Evolutionary conservation across 2,797 vertebrate genomes (phyloP).

Genomic region (Acipenser transmontanus): DNA sequence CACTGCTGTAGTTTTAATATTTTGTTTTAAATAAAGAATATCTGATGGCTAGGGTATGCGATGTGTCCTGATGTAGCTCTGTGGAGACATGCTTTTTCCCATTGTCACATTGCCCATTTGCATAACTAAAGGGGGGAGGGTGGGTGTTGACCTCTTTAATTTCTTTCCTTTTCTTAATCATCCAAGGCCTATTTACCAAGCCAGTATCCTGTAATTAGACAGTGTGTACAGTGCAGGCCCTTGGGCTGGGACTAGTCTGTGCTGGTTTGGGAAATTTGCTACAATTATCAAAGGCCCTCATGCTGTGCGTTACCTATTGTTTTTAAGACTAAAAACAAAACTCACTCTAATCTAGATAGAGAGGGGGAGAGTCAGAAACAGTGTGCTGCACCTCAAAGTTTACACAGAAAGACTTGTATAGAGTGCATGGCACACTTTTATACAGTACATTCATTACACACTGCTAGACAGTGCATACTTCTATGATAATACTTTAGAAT

Average conservation of each 20-base stretch:
- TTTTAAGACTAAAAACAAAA: neutral
- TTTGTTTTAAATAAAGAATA: too few species aligned
- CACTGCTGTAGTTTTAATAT: too few species aligned
- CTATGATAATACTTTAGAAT: too few species aligned
- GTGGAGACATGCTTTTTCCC: constrained; percentile 45
- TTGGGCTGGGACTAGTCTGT: constrained; percentile 63
- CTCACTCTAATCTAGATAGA: too few species aligned
- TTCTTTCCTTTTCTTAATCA: constrained; percentile 83
- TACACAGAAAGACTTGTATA: too few species aligned
- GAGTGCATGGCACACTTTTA: too few species aligned
- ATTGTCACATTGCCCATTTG: constrained; percentile 75
- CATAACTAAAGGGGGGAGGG: constrained; percentile 80
- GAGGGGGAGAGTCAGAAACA: too few species aligned
- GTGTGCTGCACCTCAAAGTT: too few species aligned
- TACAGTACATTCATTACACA: too few species aligned
- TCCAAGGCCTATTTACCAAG: constrained; percentile 71
- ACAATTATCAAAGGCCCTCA: constrained; percentile 37
- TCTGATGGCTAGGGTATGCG: neutral
- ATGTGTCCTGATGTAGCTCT: neutral
- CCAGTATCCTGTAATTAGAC: constrained; percentile 92
- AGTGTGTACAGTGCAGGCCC: constrained; percentile 75
- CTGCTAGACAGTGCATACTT: too few species aligned
- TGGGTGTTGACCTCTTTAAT: constrained; percentile 60
- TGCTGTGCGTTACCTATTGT: constrained; percentile 20
- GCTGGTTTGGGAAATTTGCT: constrained; percentile 79